These are phyloP conservation scores for Anguilla megastoma DNA, from an alignment of 2,797 vertebrate genomes.

Conservation along the genomic window DNA sequence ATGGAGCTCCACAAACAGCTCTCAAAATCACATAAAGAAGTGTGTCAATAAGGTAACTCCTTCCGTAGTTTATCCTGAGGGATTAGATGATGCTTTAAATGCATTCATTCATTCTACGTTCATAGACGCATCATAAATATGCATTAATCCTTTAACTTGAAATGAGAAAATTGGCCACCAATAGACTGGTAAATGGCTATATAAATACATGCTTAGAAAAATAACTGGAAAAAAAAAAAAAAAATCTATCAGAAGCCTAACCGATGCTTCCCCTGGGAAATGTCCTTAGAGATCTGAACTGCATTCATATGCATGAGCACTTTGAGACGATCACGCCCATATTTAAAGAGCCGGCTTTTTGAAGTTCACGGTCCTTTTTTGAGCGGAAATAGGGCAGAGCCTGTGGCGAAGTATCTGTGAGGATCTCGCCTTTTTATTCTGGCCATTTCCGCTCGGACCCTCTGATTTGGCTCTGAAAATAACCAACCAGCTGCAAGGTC, in stretches of 20 bases:
- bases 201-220: slow-evolving; percentile 24
- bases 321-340: slow-evolving; percentile 6
- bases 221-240: neutral
- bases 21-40: neutral
- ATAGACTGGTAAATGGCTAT: slow-evolving; percentile 16
- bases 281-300: neutral
- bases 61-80: neutral
- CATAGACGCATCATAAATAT: slow-evolving; percentile 8
- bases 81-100: slow-evolving; percentile 5
- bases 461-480: neutral
- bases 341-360: slow-evolving; percentile 1
- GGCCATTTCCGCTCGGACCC: neutral
- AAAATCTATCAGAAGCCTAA: slow-evolving; percentile 10
- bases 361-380: neutral
- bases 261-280: slow-evolving; percentile 9
- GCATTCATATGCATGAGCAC: slow-evolving; percentile 11
- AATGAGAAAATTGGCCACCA: slow-evolving; percentile 10
- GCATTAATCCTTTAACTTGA: slow-evolving; percentile 9
- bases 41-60: slow-evolving; percentile 1
- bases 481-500: neutral
- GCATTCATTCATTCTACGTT: neutral
- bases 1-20: neutral
- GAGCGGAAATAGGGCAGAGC: neutral
- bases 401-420: neutral
- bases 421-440: neutral